Percentiles rank a stretch among this genome's conserved stretches.
Evolutionary conservation across 1,140 invertebrate genomes (phyloP).

Genomic region (Aleiodes sp.): DNA sequence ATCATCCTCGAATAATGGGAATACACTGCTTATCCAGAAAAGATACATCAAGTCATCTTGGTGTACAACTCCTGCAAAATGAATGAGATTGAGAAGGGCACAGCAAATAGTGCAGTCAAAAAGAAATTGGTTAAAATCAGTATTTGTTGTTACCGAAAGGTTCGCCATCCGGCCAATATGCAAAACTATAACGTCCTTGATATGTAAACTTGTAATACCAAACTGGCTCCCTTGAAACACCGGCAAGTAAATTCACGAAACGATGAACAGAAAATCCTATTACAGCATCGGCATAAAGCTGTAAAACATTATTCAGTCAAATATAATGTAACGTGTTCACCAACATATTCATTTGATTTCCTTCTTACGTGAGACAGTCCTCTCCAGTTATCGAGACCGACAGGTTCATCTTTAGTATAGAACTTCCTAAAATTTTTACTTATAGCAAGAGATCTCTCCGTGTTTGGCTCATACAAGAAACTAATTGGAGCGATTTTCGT

Average conservation of each 20-base stretch:
- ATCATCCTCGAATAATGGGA: conserved; percentile 44
- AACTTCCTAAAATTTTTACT: conserved; percentile 15
- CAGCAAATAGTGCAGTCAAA: not conserved
- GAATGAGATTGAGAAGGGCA: conserved; percentile 37
- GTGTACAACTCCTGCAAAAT: conserved; percentile 67
- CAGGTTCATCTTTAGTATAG: conserved; percentile 4
- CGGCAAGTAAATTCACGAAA: conserved; percentile 19
- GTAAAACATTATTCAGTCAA: not conserved
- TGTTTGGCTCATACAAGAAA: conserved; percentile 68
- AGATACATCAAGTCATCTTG: conserved; percentile 73
- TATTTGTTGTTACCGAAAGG: conserved; percentile 26
- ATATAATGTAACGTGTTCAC: not conserved
- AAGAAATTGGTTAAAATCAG: conserved; percentile 15
- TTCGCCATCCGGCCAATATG: not conserved
- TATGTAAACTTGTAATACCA: conserved; percentile 35
- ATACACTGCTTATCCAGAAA: conserved; percentile 63
- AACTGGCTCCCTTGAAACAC: conserved; percentile 24
- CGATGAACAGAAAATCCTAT: conserved; percentile 22
- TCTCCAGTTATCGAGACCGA: not conserved
- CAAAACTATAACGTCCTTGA: conserved; percentile 30
- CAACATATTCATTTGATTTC: not conserved
- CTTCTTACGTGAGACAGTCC: conserved; percentile 2
- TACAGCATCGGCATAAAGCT: conserved; percentile 31
- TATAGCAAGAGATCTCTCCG: conserved; percentile 52
- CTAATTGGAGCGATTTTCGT: conserved; percentile 66